Conservation (phyloP, 2,888 invertebrate genomes). For the Acanthosepion pharaonis region DNA sequence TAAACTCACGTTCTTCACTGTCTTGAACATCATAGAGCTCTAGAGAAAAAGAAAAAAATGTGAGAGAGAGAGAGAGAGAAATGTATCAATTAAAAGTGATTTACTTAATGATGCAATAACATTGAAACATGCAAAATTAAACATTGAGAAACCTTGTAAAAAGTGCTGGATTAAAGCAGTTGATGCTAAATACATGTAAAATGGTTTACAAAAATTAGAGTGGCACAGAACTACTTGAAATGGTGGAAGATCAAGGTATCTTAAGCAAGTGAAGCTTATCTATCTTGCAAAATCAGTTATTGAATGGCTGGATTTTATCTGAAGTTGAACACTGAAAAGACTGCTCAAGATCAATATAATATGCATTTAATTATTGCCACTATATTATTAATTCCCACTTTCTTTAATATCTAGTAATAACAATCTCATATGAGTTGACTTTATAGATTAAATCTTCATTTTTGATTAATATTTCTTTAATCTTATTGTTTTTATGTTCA, state of each 20-base stretch:
- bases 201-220: background rate
- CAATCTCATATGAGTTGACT: too few species aligned
- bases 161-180: too few species aligned
- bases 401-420: too few species aligned
- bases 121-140: background rate
- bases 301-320: background rate
- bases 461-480: too few species aligned
- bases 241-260: background rate
- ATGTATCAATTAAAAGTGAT: slow-evolving; percentile 38
- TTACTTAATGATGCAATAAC: background rate
- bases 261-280: background rate
- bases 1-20: slow-evolving; percentile 83
- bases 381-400: too few species aligned
- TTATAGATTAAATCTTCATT: too few species aligned
- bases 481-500: too few species aligned
- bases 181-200: background rate
- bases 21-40: slow-evolving; percentile 91
- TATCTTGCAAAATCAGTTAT: background rate
- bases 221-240: background rate
- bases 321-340: background rate
- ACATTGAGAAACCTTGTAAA: background rate
- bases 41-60: slow-evolving; percentile 75
- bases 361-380: too few species aligned
- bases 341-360: background rate
- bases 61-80: slow-evolving; percentile 74